A percentile compares a stretch with the other conserved stretches of the same genome.
Evolutionary conservation across 2,888 invertebrate species (phyloP).

Genomic region (Nephrocerus scutellatus): DNA sequence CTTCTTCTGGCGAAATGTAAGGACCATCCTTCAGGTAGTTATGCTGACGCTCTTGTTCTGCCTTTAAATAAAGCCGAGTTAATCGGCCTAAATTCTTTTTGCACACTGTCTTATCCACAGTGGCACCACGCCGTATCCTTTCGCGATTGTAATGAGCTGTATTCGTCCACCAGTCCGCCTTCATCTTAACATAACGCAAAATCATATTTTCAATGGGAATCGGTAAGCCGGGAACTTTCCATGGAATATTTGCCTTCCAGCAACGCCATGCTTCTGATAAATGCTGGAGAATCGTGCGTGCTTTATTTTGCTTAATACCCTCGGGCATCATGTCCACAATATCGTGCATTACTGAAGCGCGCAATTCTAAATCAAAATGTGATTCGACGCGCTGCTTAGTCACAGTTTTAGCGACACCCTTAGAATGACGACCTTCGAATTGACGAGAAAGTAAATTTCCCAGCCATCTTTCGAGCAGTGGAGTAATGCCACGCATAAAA

Average conservation of each 20-base stretch:
- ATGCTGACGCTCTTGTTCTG: conserved; percentile 98
- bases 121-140: conserved; percentile 96
- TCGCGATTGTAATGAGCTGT: conserved; percentile 99
- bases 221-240: conserved; percentile 99
- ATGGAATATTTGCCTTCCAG: conserved; percentile 99
- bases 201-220: conserved; percentile 99
- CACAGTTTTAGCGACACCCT: conserved; percentile 99
- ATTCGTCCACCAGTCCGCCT: conserved; percentile 99
- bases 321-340: conserved; percentile 99
- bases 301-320: conserved; percentile 99
- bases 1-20: conserved; percentile 98
- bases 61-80: conserved; percentile 91
- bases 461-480: conserved; percentile 96
- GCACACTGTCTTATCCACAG: conserved; percentile 99
- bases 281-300: conserved; percentile 96
- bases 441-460: conserved; percentile 97
- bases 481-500: conserved; percentile 99
- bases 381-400: conserved; percentile 99
- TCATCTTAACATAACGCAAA: conserved; percentile 98
- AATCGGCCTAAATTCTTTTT: conserved; percentile 99
- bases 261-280: conserved; percentile 99
- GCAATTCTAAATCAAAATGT: conserved; percentile 96
- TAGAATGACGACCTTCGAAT: conserved; percentile 98
- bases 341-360: conserved; percentile 95
- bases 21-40: conserved; percentile 99